Conservation (phyloP, 2,888 invertebrate species). For the Meteorus cinctellus region DNA sequence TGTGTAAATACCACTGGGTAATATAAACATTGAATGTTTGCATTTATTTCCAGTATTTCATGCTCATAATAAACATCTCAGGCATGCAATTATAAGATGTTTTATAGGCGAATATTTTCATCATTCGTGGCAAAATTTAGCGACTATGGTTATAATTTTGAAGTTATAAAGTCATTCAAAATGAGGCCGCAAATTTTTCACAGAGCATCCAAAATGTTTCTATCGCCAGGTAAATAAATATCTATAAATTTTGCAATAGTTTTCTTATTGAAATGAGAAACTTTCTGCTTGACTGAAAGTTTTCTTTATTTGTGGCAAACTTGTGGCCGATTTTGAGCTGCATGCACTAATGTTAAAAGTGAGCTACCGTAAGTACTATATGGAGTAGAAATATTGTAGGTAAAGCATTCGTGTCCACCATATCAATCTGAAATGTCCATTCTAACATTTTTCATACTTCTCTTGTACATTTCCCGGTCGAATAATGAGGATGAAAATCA, state of each 20-base stretch:
- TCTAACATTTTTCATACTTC: conserved; percentile 2
- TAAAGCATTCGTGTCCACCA: conserved; percentile 72
- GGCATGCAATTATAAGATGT: not conserved
- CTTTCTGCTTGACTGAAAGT: conserved; percentile 24
- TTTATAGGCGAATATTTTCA: not conserved
- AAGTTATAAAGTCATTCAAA: conserved; percentile 1
- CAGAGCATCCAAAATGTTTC: not conserved
- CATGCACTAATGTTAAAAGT: conserved; percentile 74
- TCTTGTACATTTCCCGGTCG: not conserved
- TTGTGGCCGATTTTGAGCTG: conserved; percentile 59
- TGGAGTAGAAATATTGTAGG: conserved; percentile 69
- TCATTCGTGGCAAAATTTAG: not conserved
- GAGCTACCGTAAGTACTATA: conserved; percentile 70
- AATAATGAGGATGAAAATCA: not conserved
- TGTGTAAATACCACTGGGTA: not conserved
- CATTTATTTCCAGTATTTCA: conserved; percentile 29
- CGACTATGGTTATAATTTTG: not conserved
- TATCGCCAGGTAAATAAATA: too few species aligned
- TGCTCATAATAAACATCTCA: not conserved
- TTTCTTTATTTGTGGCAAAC: conserved; percentile 39
- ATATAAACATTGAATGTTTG: not conserved
- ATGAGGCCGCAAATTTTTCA: conserved; percentile 58
- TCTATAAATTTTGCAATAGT: not conserved
- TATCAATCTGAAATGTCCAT: conserved; percentile 59
- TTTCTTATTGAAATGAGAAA: conserved; percentile 29